Conservation (phyloP, 2,888 invertebrate genomes). For the Slavum lentiscoides region DNA sequence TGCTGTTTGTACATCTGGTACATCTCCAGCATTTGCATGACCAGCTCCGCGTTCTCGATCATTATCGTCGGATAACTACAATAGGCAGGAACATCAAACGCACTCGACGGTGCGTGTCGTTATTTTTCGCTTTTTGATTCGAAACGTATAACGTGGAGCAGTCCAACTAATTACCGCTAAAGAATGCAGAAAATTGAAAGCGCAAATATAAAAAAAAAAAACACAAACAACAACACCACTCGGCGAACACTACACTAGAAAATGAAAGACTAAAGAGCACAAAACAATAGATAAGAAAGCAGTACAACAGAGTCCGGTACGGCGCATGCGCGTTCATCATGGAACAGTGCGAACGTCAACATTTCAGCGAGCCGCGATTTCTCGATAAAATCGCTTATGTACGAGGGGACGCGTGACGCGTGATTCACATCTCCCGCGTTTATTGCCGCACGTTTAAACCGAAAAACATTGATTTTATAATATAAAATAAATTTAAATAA, state of each 20-base stretch:
- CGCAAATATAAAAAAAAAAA: neutral
- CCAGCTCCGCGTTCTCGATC: constrained; percentile 86
- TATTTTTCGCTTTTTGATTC: neutral
- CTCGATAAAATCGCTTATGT: constrained; percentile 33
- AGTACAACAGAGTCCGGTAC: neutral
- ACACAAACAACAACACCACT: neutral
- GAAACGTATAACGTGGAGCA: neutral
- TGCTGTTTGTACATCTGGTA: constrained; percentile 79
- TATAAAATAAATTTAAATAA: neutral
- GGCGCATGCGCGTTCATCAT: constrained; percentile 15
- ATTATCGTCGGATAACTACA: constrained; percentile 16
- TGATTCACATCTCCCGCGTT: no score
- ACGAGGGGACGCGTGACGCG: no score
- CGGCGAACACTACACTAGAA: neutral
- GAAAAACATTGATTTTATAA: no score
- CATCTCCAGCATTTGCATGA: constrained; percentile 80
- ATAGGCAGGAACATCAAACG: constrained; percentile 25
- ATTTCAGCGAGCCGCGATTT: neutral
- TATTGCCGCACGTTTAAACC: no score
- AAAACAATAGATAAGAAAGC: constrained; percentile 28
- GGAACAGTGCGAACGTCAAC: constrained; percentile 21
- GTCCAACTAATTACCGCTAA: no score
- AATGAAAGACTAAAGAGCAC: neutral
- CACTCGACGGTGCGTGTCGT: neutral
- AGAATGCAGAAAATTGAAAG: no score